Conservation (phyloP, 2,888 invertebrate genomes). For the Cerceris ruficornis region DNA sequence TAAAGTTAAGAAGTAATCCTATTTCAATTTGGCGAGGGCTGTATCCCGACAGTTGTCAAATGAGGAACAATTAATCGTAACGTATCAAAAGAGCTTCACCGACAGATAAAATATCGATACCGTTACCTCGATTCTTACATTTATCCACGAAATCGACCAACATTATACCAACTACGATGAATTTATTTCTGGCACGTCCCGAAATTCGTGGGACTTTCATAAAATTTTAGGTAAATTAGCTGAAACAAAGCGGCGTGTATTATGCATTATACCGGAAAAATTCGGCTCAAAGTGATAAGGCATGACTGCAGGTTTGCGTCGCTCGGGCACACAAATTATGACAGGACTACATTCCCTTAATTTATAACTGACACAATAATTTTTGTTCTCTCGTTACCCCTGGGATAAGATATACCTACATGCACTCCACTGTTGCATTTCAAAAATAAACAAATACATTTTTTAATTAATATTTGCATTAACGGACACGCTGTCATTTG, state of each 20-base stretch:
- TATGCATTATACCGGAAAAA: background rate
- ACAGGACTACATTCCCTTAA: too few relatives aligned
- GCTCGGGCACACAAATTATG: background rate
- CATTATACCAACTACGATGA: background rate
- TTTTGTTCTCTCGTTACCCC: too few relatives aligned
- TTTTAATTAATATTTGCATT: too few relatives aligned
- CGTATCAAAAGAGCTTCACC: conserved; percentile 48
- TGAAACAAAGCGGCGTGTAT: background rate
- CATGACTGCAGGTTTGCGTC: background rate
- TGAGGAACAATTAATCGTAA: conserved; percentile 50
- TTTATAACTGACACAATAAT: too few relatives aligned
- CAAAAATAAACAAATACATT: too few relatives aligned
- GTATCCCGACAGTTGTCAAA: conserved; percentile 44
- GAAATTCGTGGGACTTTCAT: background rate
- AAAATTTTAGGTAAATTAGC: background rate
- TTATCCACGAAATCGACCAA: background rate
- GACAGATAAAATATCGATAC: conserved; percentile 60
- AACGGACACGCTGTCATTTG: too few relatives aligned
- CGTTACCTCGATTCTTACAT: background rate
- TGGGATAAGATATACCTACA: too few relatives aligned
- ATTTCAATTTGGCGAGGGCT: conserved; percentile 37
- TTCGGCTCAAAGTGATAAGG: background rate
- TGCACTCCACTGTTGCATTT: too few relatives aligned
- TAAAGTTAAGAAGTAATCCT: conserved; percentile 45
- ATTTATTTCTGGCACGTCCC: background rate